phyloP scores from a whole-genome alignment of 2,797 vertebrate genomes.

The Neosilurus hyrtlii region DNA sequence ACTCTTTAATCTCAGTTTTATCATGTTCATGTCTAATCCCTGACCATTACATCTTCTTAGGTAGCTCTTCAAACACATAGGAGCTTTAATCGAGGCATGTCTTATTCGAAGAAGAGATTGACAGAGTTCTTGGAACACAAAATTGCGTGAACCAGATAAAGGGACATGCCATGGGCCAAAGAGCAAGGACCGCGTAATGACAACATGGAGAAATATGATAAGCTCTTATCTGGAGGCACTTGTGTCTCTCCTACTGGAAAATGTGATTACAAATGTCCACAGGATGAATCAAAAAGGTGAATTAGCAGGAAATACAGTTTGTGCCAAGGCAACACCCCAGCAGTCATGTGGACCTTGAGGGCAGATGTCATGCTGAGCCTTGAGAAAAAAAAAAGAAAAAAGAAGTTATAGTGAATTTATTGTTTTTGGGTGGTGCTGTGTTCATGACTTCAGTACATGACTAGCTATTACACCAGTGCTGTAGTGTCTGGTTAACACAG shows the following conservation, averaged over 20 bases:
- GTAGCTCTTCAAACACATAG: conserved; percentile 9
- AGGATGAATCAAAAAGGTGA: conserved; percentile 52
- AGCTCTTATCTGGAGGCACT: conserved; percentile 67
- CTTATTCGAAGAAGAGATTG: conserved; percentile 33
- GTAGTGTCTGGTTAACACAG: not conserved
- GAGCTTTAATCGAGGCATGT: conserved; percentile 26
- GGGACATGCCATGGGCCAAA: conserved; percentile 61
- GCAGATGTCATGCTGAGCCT: not conserved
- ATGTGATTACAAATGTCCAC: conserved; percentile 69
- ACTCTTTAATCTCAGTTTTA: not conserved
- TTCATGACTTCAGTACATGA: not conserved
- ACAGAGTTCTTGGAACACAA: conserved; percentile 49
- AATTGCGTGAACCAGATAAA: conserved; percentile 59
- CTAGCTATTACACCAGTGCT: not conserved
- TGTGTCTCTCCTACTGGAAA: conserved; percentile 67
- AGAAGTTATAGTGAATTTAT: not conserved
- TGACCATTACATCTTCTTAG: conserved; percentile 15
- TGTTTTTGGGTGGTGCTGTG: not conserved
- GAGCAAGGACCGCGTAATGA: conserved; percentile 63
- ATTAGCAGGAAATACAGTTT: conserved; percentile 25
- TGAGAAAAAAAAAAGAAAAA: conserved; percentile 1
- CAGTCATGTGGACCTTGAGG: conserved; percentile 2
- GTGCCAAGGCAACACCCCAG: conserved; percentile 3
- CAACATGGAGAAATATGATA: conserved; percentile 70
- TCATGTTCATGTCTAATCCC: not conserved